These are phyloP conservation scores for Loriculus beryllinus DNA, from an alignment of 2,797 vertebrate genomes.

Conservation along the genomic window DNA sequence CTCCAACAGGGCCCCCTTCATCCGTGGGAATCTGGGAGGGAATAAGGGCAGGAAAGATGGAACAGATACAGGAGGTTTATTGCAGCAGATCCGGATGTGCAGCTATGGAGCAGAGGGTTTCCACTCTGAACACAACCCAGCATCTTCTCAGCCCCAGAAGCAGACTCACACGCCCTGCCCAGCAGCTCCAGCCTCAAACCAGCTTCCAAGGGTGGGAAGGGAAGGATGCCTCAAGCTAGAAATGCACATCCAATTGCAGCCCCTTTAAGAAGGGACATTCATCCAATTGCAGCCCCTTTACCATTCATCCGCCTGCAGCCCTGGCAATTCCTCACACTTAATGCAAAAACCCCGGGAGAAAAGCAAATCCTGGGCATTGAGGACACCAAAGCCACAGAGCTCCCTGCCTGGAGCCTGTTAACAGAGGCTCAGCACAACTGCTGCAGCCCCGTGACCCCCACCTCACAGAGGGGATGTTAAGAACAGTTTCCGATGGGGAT, in stretches of 20 bases:
- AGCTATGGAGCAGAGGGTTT: background rate
- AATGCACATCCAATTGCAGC: background rate
- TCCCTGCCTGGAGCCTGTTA: background rate
- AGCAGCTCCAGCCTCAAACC: background rate
- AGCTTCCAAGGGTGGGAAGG: background rate
- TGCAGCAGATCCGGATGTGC: background rate
- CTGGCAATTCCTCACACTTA: background rate
- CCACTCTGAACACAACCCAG: background rate
- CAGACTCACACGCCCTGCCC: background rate
- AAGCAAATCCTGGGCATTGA: background rate
- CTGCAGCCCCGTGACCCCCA: background rate
- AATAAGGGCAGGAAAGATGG: background rate
- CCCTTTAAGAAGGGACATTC: background rate
- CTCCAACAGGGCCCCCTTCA: background rate
- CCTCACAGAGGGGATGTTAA: background rate
- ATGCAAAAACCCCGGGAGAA: background rate
- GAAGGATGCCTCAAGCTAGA: background rate
- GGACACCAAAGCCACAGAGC: background rate
- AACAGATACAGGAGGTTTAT: background rate
- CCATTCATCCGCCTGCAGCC: background rate
- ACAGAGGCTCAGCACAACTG: background rate
- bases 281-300: background rate
- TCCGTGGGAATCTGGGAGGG: background rate
- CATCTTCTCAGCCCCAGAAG: background rate
- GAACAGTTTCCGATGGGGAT: background rate